Conservation (phyloP, 2,888 invertebrate genomes). For the Agrenia bidenticulata region DNA sequence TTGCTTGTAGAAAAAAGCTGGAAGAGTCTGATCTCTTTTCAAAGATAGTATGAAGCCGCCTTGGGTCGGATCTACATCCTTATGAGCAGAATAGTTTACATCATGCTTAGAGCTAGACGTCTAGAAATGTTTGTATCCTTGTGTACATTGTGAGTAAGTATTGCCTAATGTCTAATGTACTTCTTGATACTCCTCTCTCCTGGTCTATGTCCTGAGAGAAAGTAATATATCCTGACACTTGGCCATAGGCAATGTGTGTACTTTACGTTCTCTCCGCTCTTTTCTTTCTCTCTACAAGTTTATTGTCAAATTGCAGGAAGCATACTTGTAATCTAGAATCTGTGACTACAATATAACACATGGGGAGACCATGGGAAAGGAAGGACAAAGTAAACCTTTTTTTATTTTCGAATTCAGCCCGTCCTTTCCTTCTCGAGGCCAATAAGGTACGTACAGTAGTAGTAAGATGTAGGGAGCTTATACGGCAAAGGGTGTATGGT, state of each 20-base stretch:
- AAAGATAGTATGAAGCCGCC: too few relatives aligned
- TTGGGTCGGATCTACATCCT: too few relatives aligned
- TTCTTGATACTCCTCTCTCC: background rate
- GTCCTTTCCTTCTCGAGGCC: background rate
- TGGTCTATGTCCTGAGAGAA: slow-evolving; percentile 24
- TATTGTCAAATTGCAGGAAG: slow-evolving; percentile 27
- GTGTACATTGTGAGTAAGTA: too few relatives aligned
- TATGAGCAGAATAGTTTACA: too few relatives aligned
- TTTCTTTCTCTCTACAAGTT: slow-evolving; percentile 6
- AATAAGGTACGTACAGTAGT: background rate
- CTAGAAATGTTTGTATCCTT: too few relatives aligned
- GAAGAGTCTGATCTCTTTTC: too few relatives aligned
- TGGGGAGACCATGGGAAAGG: slow-evolving; percentile 13
- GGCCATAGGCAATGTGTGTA: slow-evolving; percentile 27
- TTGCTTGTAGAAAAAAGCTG: too few relatives aligned
- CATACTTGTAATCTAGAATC: slow-evolving; percentile 17
- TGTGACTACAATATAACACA: slow-evolving; percentile 7
- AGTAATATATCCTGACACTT: slow-evolving; percentile 44
- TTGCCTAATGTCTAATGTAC: slow-evolving; percentile 5
- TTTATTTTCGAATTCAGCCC: slow-evolving; percentile 17
- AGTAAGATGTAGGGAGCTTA: background rate
- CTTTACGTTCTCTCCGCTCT: slow-evolving; percentile 5
- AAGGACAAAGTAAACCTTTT: slow-evolving; percentile 21
- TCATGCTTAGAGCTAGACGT: too few relatives aligned
- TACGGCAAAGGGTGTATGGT: background rate